These are phyloP conservation scores for Falco columbarius DNA, from an alignment of 2,797 vertebrate genomes.

Conservation along the genomic window DNA sequence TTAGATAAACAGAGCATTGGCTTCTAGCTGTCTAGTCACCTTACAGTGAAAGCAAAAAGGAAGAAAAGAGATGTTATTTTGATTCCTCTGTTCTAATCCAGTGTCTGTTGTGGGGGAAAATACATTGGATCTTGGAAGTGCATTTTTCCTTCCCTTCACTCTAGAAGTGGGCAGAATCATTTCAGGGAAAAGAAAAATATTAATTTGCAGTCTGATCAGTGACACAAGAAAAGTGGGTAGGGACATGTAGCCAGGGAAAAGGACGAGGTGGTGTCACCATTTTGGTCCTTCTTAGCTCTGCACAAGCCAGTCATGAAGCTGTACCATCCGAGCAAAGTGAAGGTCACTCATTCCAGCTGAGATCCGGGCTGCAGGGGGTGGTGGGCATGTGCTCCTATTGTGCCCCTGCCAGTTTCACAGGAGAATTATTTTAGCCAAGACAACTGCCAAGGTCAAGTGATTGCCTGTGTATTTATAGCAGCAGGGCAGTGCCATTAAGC, in stretches of 20 bases:
- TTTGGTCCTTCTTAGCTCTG: not conserved
- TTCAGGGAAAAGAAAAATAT: rapidly evolving
- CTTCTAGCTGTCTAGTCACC: not conserved
- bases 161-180: not conserved
- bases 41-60: not conserved
- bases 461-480: slow-evolving; percentile 50
- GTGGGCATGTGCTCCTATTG: not conserved
- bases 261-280: not conserved
- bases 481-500: not conserved
- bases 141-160: not conserved
- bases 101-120: not conserved
- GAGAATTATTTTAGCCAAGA: slow-evolving; percentile 14
- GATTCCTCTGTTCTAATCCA: not conserved
- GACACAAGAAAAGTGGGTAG: not conserved
- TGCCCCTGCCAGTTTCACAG: slow-evolving; percentile 21
- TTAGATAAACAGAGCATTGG: not conserved
- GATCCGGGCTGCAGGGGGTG: not conserved
- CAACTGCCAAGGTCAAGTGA: slow-evolving; percentile 43
- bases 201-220: not conserved
- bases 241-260: not conserved
- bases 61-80: not conserved
- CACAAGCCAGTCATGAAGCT: not conserved
- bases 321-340: not conserved
- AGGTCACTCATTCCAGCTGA: slow-evolving; percentile 15
- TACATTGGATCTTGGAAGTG: not conserved